Conservation (phyloP, 1,140 invertebrate genomes). For the Drosophila triauraria region DNA sequence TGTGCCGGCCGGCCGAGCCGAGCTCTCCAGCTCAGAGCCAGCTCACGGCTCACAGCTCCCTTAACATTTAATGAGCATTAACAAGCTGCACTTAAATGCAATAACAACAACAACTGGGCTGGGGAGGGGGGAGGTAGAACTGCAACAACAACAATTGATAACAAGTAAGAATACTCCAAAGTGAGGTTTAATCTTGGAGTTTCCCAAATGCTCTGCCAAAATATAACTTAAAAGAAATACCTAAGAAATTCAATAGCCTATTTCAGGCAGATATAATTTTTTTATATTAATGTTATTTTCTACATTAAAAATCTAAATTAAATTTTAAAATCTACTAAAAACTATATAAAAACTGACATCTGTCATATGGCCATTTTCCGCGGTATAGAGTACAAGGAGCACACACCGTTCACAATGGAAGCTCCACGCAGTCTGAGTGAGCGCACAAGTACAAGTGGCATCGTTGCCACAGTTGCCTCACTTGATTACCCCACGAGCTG, state of each 20-base stretch:
- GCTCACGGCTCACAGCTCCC: conserved; percentile 50
- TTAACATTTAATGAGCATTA: conserved; percentile 84
- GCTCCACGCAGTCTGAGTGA: conserved; percentile 77
- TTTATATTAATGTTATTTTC: accelerated
- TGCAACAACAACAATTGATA: conserved; percentile 74
- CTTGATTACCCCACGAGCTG: conserved; percentile 77
- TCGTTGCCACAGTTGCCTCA: conserved; percentile 51
- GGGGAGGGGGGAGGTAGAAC: conserved; percentile 13
- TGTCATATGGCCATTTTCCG: conserved; percentile 15
- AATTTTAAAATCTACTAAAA: too few relatives aligned
- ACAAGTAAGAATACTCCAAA: conserved; percentile 69
- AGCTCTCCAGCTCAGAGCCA: conserved; percentile 31
- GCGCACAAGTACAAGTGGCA: conserved; percentile 47
- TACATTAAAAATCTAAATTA: not conserved
- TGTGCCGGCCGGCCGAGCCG: conserved; percentile 11
- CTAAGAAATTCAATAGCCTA: too few relatives aligned
- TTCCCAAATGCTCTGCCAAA: conserved; percentile 29
- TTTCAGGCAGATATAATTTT: too few relatives aligned
- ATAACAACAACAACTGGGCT: conserved; percentile 57
- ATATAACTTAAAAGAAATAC: not conserved
- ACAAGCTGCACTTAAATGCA: conserved; percentile 82
- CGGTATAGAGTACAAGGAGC: conserved; percentile 37
- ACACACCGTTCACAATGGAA: conserved; percentile 47
- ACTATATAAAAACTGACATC: too few relatives aligned
- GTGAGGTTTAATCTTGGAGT: conserved; percentile 24